These are phyloP conservation scores for Trichacis sp. DNA, from an alignment of 2,888 invertebrate species.

Conservation along the genomic window DNA sequence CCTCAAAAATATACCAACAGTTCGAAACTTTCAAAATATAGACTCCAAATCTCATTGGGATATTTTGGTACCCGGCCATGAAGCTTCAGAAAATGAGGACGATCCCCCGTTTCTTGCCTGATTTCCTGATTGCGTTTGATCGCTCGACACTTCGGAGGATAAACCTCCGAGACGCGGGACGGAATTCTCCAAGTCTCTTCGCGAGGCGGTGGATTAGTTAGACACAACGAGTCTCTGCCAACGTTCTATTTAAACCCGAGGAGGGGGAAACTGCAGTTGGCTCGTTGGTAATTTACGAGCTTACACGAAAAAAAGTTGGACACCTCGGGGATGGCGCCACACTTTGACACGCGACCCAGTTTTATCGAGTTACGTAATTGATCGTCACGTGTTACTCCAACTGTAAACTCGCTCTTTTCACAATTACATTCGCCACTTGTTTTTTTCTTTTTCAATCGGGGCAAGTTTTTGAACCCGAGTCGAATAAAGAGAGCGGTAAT, in stretches of 20 bases:
- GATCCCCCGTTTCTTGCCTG: too few relatives aligned
- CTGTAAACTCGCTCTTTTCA: constrained; percentile 33
- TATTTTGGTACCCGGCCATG: too few relatives aligned
- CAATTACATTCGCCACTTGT: constrained; percentile 5
- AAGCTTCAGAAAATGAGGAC: too few relatives aligned
- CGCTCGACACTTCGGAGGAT: constrained; percentile 3
- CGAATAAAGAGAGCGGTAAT: constrained; percentile 1
- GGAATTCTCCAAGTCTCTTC: constrained; percentile 12
- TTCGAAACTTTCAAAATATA: too few relatives aligned
- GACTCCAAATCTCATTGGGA: too few relatives aligned
- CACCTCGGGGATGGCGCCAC: constrained; percentile 63
- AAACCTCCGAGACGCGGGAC: constrained; percentile 15
- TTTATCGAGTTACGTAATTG: constrained; percentile 65
- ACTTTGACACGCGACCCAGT: constrained; percentile 67
- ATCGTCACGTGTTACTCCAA: constrained; percentile 53
- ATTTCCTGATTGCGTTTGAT: too few relatives aligned
- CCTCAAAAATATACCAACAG: too few relatives aligned
- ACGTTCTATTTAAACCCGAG: constrained; percentile 66
- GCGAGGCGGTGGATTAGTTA: constrained; percentile 37
- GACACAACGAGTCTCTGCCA: constrained; percentile 56
- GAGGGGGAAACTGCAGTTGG: constrained; percentile 53
- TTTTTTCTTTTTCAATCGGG: not conserved
- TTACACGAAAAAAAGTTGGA: constrained; percentile 60
- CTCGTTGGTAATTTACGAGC: constrained; percentile 65
- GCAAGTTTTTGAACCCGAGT: not conserved